These are phyloP conservation scores for Branchipolynoe longqiensis DNA, from an alignment of 2,888 invertebrate species.

Conservation along the genomic window DNA sequence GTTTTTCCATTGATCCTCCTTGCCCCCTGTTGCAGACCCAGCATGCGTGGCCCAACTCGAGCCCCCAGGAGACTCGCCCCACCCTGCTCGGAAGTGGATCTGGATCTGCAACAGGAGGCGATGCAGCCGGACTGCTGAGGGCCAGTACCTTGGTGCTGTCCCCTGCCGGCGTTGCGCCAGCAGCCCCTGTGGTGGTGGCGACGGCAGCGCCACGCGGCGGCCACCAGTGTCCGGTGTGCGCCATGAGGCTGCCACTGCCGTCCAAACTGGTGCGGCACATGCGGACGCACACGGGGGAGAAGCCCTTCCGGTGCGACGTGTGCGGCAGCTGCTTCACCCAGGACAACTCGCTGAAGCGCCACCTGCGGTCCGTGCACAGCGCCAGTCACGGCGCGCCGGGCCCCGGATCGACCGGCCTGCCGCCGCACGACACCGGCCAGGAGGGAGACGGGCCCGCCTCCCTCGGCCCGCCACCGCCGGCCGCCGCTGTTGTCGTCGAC, in stretches of 20 bases:
- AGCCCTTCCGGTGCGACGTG: constrained; percentile 10
- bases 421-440: too few relatives aligned
- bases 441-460: too few relatives aligned
- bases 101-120: too few relatives aligned
- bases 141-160: too few relatives aligned
- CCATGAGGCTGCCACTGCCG: constrained; percentile 17
- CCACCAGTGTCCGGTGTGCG: neutral
- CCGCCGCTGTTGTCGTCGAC: too few relatives aligned
- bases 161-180: too few relatives aligned
- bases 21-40: constrained; percentile 18
- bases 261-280: constrained; percentile 20
- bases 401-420: too few relatives aligned
- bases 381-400: neutral
- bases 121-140: too few relatives aligned
- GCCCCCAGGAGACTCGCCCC: neutral
- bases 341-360: constrained; percentile 31
- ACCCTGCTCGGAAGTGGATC: too few relatives aligned
- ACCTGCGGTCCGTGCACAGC: neutral
- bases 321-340: constrained; percentile 10
- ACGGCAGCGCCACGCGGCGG: neutral
- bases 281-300: constrained; percentile 15
- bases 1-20: constrained; percentile 5
- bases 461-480: too few relatives aligned
- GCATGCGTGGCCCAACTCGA: neutral
- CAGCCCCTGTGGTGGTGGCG: too few relatives aligned